Base-by-base conservation (phyloP, 2,113 vertebrate genomes). In the Ptyas mucosa region DNA sequence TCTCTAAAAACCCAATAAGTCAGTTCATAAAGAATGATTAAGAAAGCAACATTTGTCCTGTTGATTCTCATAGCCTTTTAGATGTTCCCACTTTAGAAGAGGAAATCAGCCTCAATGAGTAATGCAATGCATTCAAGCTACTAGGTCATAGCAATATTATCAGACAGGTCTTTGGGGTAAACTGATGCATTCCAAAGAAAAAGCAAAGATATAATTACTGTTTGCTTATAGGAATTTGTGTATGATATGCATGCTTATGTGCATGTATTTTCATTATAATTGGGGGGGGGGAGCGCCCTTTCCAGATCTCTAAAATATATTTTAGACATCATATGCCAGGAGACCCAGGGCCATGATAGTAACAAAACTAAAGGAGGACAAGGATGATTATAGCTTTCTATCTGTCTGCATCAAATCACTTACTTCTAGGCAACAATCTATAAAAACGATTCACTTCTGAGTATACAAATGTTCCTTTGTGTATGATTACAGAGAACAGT, bases 11-110 rank as follows among this genome's bases (percentile, higher is more conserved):
- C 0, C 29, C 85, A 10, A 34, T 81, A 88, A 51, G 15, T n/a
- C 85, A 18, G 8, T 1, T 61, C 92, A 87, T 95, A 90, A 91
- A 93, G 91, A 75, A 46, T 55, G 54, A 86, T 90, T 90, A 92
- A 0, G 64, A 57, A 87, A 81, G 61, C 26, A 46, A 52, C 91
- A 94, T 39, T 23, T 46, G 0, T 93, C 94, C 93, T 94, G 21
- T 90, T 88, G 88, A 89, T 93, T 95, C 53, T 85, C 87, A 0
- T 94, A 61, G n/a, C 61, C 93, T 8, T 87, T 94, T 92, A 94
- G 1, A 88, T 61, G 85, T 85, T 94, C 85, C 24, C 24, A 61
- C 51, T 54, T n/a, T 26, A 7, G 15, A 46, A 91, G 29, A 89
- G 49, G 94, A 93, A 92, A 75, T 94, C 20, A 87, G 52, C 87